Evolutionary conservation across 2,113 vertebrate species (phyloP), one percentile per base, ranked within the genome.

Genomic region (Labrus mixtus): DNA sequence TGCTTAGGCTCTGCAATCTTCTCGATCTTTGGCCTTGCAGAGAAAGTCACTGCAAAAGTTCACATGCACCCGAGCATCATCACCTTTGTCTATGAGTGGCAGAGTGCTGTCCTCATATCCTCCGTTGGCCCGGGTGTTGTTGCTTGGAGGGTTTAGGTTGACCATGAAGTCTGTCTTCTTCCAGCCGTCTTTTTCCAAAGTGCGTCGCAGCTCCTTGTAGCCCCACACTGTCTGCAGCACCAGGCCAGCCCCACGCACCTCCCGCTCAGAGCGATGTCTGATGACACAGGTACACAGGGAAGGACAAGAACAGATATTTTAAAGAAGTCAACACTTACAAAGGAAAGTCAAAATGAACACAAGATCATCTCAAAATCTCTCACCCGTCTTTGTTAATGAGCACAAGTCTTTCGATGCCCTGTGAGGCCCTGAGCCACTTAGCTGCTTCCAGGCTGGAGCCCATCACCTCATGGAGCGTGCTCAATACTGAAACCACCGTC

Each of bases 141-240:
- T 86, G n/a, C 72, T 94, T 54, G 92, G 93, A 33, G 96, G 93
- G 88, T 95, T 97, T 69, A 97, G 56, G 82, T 88, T 84, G 53
- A 98, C 96, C 96, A 97, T 96, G 87, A 99, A 99, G 90, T 99
- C 97, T 0, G 96, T 96, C 87, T 98, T 99, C 90, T 98, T 99
- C 97, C 97, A 99, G 37, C 97, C 97, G 48, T 99, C 97, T 76
- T 98, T 99, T 78, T 98, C 96, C 60, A 99, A 91, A 6, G 96
- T 96, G 63, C 96, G 96, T 63, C 97, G 92, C 64, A 99, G 94
- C 78, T 98, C 97, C 81, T 98, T 99, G 79, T 97, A 97, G 1
- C 94, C 97, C 98, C 98, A 99, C 56, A 99, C 90, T 0, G 96
- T 96, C 93, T 99, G 97, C 78, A 99, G 87, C 23, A 97, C 95